Evolutionary conservation across 1,140 invertebrate species (phyloP).

Genomic region (Meloidogyne hapla): DNA sequence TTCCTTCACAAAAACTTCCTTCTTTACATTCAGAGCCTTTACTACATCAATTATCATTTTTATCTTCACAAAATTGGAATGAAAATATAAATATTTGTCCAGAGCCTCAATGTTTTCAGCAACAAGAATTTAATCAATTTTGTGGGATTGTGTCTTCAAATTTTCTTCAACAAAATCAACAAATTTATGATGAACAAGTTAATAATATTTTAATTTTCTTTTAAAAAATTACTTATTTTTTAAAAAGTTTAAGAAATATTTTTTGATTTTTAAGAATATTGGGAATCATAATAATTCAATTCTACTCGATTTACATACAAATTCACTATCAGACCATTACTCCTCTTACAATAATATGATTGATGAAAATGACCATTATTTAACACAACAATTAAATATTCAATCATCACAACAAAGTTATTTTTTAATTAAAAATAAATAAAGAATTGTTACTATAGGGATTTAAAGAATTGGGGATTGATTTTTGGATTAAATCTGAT

Average conservation of each 20-base stretch:
- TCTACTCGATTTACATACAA: neutral
- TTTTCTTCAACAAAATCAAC: neutral
- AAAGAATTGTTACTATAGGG: too few species aligned
- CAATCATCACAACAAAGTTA: neutral
- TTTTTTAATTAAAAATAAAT: too few species aligned
- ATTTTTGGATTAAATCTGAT: too few species aligned
- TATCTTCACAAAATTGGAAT: neutral
- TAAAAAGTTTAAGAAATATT: neutral
- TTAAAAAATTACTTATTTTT: neutral
- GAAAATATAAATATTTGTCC: neutral
- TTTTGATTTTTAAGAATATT: neutral
- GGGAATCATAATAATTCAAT: neutral
- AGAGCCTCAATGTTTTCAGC: neutral
- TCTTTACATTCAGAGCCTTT: neutral
- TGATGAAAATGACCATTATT: neutral
- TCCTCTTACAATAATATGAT: neutral
- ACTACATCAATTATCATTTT: too few species aligned
- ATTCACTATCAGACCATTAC: neutral
- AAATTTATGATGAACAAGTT: neutral
- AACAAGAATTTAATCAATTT: conserved; percentile 4
- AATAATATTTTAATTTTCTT: too few species aligned
- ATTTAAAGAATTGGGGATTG: too few species aligned
- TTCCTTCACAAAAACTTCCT: neutral
- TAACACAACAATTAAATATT: neutral
- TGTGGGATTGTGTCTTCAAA: neutral